Evolutionary conservation across 1,140 invertebrate genomes (phyloP), one percentile per base, ranked within the genome.

Genomic region (Calephelis virginiensis): DNA sequence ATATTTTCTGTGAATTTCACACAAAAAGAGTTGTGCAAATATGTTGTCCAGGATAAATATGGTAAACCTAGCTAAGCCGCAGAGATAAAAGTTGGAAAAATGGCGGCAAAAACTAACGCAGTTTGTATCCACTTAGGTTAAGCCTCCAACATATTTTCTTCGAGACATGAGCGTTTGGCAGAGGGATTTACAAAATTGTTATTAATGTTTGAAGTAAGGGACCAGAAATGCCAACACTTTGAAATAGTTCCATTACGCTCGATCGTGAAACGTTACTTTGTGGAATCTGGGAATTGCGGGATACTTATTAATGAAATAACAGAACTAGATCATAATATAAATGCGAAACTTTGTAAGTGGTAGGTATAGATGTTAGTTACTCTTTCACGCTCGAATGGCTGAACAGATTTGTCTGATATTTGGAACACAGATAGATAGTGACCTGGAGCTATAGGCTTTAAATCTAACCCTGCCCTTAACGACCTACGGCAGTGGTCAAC

Each of bases 131-230:
- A 59, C 56, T 59, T 59, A 59, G 28, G 50, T 28, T 53, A 56
- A 48, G 50, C 40, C 53, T 12, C 40, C 13, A 28, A 43, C 13
- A 49, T 49, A 59, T 65, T 65, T 48, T 63, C 40, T 59, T 65
- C 45, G 50, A 14, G 63, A 13, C 62, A 38, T 49, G 12, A 13
- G 13, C 28, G 28, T 48, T 14, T 76, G 71, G 72, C 67, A 65
- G 64, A 71, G 76, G 76, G 84, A 80, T 85, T 71, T 75, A 70
- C 40, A 66, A 74, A 67, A 84, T 81, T 83, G 81, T 83, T 84
- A 86, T 85, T 82, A 78, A 85, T 83, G 78, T 80, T 77, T 67
- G 73, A 74, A 72, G 68, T 72, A 75, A 68, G 56, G 63, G 64
- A n/a, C 53, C 28, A 28, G 28, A 28, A 28, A 56, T 56, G 53